Conservation (phyloP, 1,140 invertebrate species). For the Macrobrachium nipponense region DNA sequence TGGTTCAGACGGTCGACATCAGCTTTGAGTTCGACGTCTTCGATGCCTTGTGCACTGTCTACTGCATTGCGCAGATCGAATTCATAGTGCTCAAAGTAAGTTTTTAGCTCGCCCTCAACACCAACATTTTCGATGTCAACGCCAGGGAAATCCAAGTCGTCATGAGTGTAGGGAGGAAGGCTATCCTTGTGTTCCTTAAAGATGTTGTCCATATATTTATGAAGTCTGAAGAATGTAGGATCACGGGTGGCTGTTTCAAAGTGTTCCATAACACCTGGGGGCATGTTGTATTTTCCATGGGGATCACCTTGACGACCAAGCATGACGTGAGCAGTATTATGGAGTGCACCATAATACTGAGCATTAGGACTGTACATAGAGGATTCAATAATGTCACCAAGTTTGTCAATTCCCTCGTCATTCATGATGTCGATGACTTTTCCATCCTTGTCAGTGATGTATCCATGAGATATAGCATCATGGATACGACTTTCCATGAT, state of each 20-base stretch:
- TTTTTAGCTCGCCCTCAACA: slow-evolving; percentile 75
- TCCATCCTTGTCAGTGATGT: slow-evolving; percentile 68
- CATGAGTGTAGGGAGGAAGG: slow-evolving; percentile 62
- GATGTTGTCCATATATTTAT: slow-evolving; percentile 70
- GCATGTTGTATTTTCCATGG: slow-evolving; percentile 62
- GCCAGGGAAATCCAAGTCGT: slow-evolving; percentile 72
- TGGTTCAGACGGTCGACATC: background rate
- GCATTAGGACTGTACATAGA: slow-evolving; percentile 63
- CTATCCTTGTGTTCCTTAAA: slow-evolving; percentile 69
- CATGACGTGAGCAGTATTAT: slow-evolving; percentile 66
- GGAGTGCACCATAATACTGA: slow-evolving; percentile 65
- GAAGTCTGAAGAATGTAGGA: slow-evolving; percentile 67
- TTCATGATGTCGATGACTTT: slow-evolving; percentile 57
- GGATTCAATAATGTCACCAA: slow-evolving; percentile 65
- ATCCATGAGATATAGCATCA: slow-evolving; percentile 76
- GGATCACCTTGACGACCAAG: slow-evolving; percentile 65
- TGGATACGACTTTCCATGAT: slow-evolving; percentile 74
- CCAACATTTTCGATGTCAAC: slow-evolving; percentile 76
- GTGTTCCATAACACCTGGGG: slow-evolving; percentile 71
- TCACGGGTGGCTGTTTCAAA: slow-evolving; percentile 74
- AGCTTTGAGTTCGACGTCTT: no score
- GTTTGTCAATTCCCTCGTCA: slow-evolving; percentile 64
- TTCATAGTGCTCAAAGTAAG: slow-evolving; percentile 79
- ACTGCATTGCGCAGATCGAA: slow-evolving; percentile 78
- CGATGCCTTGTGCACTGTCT: slow-evolving; percentile 57